Evolutionary conservation across 1,140 invertebrate species (phyloP), one percentile per base, ranked within the genome.

Genomic region (Gonatopus flavifemur): DNA sequence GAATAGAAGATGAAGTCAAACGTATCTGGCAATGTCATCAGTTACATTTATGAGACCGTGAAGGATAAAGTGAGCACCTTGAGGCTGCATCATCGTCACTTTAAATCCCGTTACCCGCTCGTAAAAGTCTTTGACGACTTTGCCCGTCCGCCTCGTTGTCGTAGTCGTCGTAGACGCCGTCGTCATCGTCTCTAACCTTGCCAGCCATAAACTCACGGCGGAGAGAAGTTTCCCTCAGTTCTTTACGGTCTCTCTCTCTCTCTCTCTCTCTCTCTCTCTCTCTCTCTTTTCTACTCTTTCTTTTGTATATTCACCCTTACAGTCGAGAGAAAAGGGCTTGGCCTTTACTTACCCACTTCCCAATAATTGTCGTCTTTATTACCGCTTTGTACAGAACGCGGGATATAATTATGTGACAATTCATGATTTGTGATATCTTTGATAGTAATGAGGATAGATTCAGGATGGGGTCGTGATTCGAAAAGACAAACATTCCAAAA

Each of bases 81-180:
- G 75, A 76, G 74, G 76, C 77, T 76, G 72, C 76, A 75, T 77
- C 76, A 76, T 78, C 74, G 74, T 76, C 76, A 73, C 76, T 78
- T 78, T 78, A 77, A 78, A 78, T 78, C 76, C 74, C 74, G 74
- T 78, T 76, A 76, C 70, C 64, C 62, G 74, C 73, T 78, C 76
- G 72, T 78, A 77, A 78, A 77, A 78, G 74, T 72, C 72, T 76
- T 76, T 78, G 74, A 78, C 75, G 76, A 77, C 74, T 75, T 74
- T 49, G 68, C 69, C 63, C 64, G 68, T 64, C 61, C 57, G 54
- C 60, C 58, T 62, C 25, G 42, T 37, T 40, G 37, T 36, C n/a
- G n/a, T n/a, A n/a, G n/a, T n/a, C n/a, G n/a, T n/a, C n/a, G n/a
- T n/a, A n/a, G n/a, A n/a, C n/a, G n/a, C n/a, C n/a, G n/a, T n/a